Evolutionary conservation across 2,113 vertebrate species (phyloP).

Genomic region (Platichthys stellatus): DNA sequence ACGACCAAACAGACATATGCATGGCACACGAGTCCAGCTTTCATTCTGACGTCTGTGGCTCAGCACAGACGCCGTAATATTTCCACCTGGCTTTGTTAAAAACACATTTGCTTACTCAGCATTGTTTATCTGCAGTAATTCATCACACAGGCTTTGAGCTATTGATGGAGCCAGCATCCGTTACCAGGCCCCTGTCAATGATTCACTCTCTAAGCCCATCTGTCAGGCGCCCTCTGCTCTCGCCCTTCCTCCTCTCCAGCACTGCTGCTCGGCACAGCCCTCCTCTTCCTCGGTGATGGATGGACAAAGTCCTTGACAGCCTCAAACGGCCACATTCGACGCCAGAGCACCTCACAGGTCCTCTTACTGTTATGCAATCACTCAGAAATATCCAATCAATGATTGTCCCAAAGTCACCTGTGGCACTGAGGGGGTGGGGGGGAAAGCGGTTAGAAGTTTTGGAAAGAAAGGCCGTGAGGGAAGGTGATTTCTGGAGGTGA

Average conservation of each 20-base stretch:
- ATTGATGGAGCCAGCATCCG: constrained; percentile 84
- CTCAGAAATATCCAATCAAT: constrained; percentile 38
- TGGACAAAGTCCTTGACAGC: constrained; percentile 57
- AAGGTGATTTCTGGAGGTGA: constrained; percentile 65
- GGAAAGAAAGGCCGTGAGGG: constrained; percentile 5
- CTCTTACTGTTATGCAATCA: constrained; percentile 39
- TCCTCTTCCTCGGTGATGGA: constrained; percentile 80
- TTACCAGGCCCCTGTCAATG: constrained; percentile 84
- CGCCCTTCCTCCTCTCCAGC: constrained; percentile 65
- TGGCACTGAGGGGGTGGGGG: constrained; percentile 1
- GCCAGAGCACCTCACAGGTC: constrained; percentile 40
- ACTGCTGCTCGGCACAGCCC: constrained; percentile 53
- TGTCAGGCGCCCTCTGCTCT: constrained; percentile 74
- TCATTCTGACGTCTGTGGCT: constrained; percentile 13
- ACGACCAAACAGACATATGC: not conserved
- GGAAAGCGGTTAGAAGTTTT: constrained; percentile 35
- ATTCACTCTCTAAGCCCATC: constrained; percentile 84
- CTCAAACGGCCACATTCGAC: constrained; percentile 58
- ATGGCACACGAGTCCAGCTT: not conserved
- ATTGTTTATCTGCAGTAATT: constrained; percentile 86
- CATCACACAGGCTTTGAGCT: constrained; percentile 83
- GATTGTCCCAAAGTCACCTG: constrained; percentile 58
- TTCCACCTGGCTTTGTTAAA: constrained; percentile 81
- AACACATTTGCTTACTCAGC: constrained; percentile 84
- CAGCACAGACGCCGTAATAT: constrained; percentile 60